These are phyloP conservation scores for Drosophila kepulauana DNA, from an alignment of 1,140 invertebrate genomes.

Conservation along the genomic window DNA sequence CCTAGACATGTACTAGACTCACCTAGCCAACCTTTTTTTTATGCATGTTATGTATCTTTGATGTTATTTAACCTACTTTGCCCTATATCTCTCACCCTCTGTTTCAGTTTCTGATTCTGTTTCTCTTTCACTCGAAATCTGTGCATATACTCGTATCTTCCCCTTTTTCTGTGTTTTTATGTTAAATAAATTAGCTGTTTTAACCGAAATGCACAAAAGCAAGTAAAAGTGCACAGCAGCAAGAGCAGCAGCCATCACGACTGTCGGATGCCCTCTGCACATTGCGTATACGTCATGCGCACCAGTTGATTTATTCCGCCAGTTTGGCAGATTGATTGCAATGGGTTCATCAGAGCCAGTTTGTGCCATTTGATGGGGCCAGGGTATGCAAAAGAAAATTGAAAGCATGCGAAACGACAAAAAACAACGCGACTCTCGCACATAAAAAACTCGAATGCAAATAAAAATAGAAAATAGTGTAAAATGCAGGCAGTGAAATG, in stretches of 20 bases:
- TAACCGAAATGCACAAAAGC: conserved; percentile 37
- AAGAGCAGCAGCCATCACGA: background rate
- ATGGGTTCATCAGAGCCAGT: background rate
- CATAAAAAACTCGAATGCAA: conserved; percentile 44
- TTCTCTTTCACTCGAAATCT: background rate
- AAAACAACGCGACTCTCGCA: conserved; percentile 20
- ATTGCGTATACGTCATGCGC: background rate
- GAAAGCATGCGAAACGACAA: conserved; percentile 22
- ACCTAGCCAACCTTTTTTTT: conserved; percentile 7
- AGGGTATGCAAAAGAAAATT: conserved; percentile 15
- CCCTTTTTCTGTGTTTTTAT: conserved; percentile 27
- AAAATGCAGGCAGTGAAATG: conserved; percentile 42
- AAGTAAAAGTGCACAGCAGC: conserved; percentile 11
- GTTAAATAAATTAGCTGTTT: conserved; percentile 52
- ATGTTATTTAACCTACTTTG: conserved; percentile 4
- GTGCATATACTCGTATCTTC: background rate
- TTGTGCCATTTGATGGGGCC: background rate
- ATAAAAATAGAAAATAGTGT: conserved; percentile 52
- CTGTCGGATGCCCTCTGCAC: background rate
- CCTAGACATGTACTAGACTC: conserved; percentile 25
- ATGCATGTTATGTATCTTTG: conserved; percentile 12
- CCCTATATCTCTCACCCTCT: background rate
- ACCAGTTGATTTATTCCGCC: background rate
- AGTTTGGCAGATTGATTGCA: background rate
- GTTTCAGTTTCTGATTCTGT: background rate